Evolutionary conservation across 2,797 vertebrate species (phyloP), one percentile per base, ranked within the genome.

Genomic region (Acrossocheilus wenchowensis): DNA sequence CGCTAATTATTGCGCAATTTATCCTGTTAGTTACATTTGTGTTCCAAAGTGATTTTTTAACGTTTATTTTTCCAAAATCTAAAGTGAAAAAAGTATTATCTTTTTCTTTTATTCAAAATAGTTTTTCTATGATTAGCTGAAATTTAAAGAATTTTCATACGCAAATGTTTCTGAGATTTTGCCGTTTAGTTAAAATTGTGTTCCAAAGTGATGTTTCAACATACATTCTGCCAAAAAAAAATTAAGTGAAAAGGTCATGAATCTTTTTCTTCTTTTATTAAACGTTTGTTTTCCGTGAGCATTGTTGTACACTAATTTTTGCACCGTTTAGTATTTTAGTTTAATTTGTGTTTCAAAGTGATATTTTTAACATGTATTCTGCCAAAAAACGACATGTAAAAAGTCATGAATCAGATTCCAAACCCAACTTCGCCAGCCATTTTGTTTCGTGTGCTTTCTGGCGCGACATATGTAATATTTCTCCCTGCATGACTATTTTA

Each of bases 401-500:
- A 34, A 73, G 21, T 21, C 1, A 30, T 64, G 77, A 87, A 74
- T 83, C 52, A 80, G 62, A 71, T 81, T 68, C 62, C 26, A 12
- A 15, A 30, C 34, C 66, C 17, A 68, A 36, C 34, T 9, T 86
- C 19, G 64, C 45, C 68, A 48, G 52, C 57, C 93, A 92, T 89
- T 64, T 83, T 84, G 89, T 89, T 89, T 72, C n/a, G 57, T 23
- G 23, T 79, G 50, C 54, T 86, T 86, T 81, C 84, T 81, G 75
- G 80, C 83, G 86, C 85, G 87, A 91, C 93, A 91, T 91, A 92
- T 91, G 93, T 93, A 91, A 95, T 95, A 94, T 94, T 95, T 94
- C 93, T 94, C 91, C 91, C 89, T 54, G 88, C 85, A 84, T 83
- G 89, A 91, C 93, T 92, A 90, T 93, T 94, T 94, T 93, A 94